Evolutionary conservation across 2,797 vertebrate genomes (phyloP), one percentile per base, ranked within the genome.

Genomic region (Sebastes jordani): DNA sequence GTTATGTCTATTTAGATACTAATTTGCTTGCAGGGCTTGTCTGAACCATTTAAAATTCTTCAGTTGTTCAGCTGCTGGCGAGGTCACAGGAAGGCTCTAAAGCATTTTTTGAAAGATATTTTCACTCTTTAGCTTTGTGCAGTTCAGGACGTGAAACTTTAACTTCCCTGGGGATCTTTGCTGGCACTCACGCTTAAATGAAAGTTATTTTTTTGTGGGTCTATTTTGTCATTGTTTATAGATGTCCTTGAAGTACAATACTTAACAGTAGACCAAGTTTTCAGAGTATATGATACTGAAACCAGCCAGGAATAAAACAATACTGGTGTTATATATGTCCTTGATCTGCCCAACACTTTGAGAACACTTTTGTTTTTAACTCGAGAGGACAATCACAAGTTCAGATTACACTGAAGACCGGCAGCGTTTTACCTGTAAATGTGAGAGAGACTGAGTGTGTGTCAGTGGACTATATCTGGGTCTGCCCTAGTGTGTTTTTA

Each of bases 21-120:
- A n/a, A 63, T 82, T 58, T 75, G 6, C 52, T 81, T 86, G 64
- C 73, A 66, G 68, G 32, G n/a, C 18, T 67, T 58, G 46, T 69
- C 38, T 1, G 2, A 52, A 59, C 68, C 34, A 11, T 82, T 80
- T 70, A 2, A 60, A 64, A 60, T 68, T 60, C 6, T 67, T 70
- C 18, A 76, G 22, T 38, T 46, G 52, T 78, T 72, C n/a, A 18
- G 58, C 23, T 70, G 9, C 32, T 4, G 14, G 32, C 27, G 52
- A 78, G 70, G 64, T 88, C 74, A 74, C 27, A 69, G 11, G 8
- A 54, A 32, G 32, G 11, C 49, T 69, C 38, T 46, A 2, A 74
- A 70, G 80, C 25, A 27, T 38, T 23, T 23, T 60, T 32, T 25
- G 6, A 46, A 76, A 59, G 61, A 60, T 7, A 23, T 14, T 78